These are phyloP conservation scores for Spisula solida DNA, from an alignment of 2,888 invertebrate species.

Conservation along the genomic window DNA sequence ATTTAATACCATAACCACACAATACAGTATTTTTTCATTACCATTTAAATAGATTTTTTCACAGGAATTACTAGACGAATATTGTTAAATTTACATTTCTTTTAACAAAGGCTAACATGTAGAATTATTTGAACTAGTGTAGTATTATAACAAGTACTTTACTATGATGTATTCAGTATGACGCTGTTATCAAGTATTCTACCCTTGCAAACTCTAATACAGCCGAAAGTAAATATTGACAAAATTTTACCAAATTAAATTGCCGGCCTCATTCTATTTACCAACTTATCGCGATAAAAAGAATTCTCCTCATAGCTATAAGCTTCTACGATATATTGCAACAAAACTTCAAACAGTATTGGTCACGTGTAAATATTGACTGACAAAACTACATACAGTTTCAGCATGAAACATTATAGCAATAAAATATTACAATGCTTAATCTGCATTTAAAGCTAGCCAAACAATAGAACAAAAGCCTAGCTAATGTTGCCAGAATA, in stretches of 20 bases:
- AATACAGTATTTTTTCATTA: not conserved
- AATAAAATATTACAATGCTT: not conserved
- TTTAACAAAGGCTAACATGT: not conserved
- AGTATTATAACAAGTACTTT: constrained; percentile 33
- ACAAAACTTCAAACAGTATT: constrained; percentile 41
- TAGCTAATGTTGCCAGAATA: not conserved
- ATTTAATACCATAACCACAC: not conserved
- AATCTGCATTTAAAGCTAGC: constrained; percentile 12
- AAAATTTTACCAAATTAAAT: constrained; percentile 61
- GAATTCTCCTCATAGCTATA: constrained; percentile 23
- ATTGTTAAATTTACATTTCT: constrained; percentile 13
- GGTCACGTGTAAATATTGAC: constrained; percentile 49
- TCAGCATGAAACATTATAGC: not conserved
- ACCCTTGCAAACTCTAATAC: constrained; percentile 46
- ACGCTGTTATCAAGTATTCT: constrained; percentile 39
- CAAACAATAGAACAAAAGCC: constrained; percentile 18
- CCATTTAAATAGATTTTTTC: not conserved
- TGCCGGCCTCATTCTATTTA: constrained; percentile 47
- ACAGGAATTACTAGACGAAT: not conserved
- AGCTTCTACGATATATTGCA: constrained; percentile 28
- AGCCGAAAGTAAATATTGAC: constrained; percentile 60
- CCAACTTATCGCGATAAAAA: constrained; percentile 49
- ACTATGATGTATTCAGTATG: constrained; percentile 20
- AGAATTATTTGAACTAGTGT: not conserved
- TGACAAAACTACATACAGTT: not conserved